Conservation (phyloP, 2,888 invertebrate species). For the Volucella zonaria region DNA sequence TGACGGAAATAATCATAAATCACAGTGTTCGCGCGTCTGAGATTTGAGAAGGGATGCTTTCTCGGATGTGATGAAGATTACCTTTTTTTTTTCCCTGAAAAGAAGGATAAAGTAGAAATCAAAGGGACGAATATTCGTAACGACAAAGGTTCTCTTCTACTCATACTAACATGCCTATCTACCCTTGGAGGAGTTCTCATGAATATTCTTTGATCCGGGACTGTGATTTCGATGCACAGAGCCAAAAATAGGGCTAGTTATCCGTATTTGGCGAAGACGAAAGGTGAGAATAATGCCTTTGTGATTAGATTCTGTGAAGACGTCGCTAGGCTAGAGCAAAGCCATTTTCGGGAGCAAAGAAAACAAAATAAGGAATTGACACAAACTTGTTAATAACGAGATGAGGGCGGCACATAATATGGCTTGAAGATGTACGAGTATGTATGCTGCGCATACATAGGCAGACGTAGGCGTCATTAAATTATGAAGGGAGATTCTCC, state of each 20-base stretch:
- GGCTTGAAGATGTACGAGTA: neutral
- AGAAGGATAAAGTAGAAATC: neutral
- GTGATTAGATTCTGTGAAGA: neutral
- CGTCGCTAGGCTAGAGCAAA: neutral
- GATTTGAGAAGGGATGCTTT: neutral
- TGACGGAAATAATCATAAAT: conserved; percentile 27
- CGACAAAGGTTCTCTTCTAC: neutral
- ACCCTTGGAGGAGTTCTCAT: conserved; percentile 4
- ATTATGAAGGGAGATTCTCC: conserved; percentile 17
- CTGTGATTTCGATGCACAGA: neutral
- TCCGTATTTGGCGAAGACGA: neutral
- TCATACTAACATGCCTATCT: neutral
- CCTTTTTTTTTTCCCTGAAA: no score
- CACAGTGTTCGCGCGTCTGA: neutral
- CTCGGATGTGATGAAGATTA: no score
- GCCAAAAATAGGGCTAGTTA: no score
- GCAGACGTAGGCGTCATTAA: conserved; percentile 6
- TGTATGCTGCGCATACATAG: neutral
- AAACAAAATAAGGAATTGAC: neutral
- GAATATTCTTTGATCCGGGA: conserved; percentile 20
- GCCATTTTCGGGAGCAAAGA: neutral
- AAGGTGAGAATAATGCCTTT: neutral
- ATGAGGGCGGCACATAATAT: neutral
- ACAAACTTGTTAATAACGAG: conserved; percentile 15
- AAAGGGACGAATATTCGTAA: neutral